A percentile compares a stretch with the other conserved stretches of the same genome.
Conservation (phyloP, 2,888 invertebrate species). For the Clistopyga incitator region DNA sequence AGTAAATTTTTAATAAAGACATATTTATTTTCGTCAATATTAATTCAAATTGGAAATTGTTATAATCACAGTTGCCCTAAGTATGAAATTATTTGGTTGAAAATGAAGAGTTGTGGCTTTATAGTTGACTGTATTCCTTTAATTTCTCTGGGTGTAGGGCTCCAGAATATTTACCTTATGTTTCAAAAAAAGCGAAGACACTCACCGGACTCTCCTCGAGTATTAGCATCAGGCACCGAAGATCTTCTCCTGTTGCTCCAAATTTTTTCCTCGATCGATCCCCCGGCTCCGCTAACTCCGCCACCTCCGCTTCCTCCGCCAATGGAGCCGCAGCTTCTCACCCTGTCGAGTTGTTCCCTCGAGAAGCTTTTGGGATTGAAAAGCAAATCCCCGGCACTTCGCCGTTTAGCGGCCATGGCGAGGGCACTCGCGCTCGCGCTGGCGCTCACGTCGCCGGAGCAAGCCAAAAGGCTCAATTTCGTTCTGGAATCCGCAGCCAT, state of each 20-base stretch:
- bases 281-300: conserved; percentile 85
- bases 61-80: too few species aligned
- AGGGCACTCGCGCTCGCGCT: conserved; percentile 87
- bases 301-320: conserved; percentile 89
- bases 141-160: too few species aligned
- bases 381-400: conserved; percentile 93
- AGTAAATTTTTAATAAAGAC: too few species aligned
- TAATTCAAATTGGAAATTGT: too few species aligned
- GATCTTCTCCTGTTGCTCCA: conserved; percentile 83
- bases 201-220: conserved; percentile 81
- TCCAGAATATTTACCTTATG: too few species aligned
- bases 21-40: too few species aligned
- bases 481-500: conserved; percentile 94
- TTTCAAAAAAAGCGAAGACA: background rate
- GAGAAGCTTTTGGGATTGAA: conserved; percentile 93
- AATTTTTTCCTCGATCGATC: conserved; percentile 82
- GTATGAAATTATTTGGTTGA: too few species aligned
- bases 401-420: conserved; percentile 90
- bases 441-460: conserved; percentile 85
- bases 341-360: conserved; percentile 90
- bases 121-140: too few species aligned
- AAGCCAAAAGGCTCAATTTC: conserved; percentile 88
- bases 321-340: conserved; percentile 93
- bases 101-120: too few species aligned
- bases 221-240: conserved; percentile 83